Conservation (phyloP, 2,113 vertebrate genomes). For the Protobothrops mucrosquamatus region DNA sequence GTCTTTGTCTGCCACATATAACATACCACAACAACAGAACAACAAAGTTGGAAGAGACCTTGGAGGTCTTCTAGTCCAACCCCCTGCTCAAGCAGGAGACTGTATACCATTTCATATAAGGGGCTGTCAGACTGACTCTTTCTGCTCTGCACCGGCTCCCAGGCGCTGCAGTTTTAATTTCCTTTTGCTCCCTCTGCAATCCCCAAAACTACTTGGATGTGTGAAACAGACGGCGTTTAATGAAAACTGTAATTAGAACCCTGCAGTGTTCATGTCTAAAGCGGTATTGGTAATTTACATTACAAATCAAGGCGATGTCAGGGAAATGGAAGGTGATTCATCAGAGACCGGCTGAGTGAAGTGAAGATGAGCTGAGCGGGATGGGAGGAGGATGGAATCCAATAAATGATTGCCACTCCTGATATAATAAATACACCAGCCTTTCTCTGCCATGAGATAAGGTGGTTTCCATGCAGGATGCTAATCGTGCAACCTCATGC, state of each 20-base stretch:
- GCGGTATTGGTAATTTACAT: constrained; percentile 63
- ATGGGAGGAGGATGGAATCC: neutral
- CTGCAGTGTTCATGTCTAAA: constrained; percentile 56
- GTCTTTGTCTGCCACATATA: constrained; percentile 42
- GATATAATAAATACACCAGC: neutral
- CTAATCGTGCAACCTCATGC: neutral
- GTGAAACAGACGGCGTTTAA: constrained; percentile 70
- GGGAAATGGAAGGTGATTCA: constrained; percentile 47
- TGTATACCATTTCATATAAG: neutral
- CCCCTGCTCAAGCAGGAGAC: neutral
- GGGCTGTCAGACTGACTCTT: constrained; percentile 17
- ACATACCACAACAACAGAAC: neutral
- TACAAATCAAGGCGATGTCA: constrained; percentile 62
- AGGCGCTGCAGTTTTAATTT: constrained; percentile 52
- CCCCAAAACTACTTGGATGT: constrained; percentile 60
- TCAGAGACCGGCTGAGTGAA: constrained; percentile 22
- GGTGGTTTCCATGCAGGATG: neutral
- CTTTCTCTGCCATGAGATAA: neutral
- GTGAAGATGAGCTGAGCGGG: constrained; percentile 10
- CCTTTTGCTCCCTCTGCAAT: constrained; percentile 52
- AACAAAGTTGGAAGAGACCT: neutral
- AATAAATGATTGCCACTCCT: constrained; percentile 21
- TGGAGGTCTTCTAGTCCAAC: neutral
- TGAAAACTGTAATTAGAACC: constrained; percentile 71
- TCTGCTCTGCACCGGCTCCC: constrained; percentile 31